Conservation (phyloP, 2,888 invertebrate genomes). For the Epirrita christyi region DNA sequence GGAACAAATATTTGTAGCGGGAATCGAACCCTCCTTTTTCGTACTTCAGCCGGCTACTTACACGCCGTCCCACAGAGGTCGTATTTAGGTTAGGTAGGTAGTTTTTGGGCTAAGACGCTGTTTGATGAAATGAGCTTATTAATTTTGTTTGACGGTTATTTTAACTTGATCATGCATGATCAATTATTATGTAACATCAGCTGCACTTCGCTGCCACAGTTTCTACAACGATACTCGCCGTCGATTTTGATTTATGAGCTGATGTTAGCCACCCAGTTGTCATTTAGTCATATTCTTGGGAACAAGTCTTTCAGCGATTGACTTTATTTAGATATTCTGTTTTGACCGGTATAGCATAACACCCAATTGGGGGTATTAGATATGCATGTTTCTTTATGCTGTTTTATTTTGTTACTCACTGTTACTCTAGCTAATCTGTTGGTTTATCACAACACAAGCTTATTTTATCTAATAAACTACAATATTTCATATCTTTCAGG, state of each 20-base stretch:
- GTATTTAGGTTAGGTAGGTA: no score
- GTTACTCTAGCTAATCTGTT: not conserved
- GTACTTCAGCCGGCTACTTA: no score
- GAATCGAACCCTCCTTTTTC: no score
- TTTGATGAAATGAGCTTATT: not conserved
- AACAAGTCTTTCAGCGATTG: not conserved
- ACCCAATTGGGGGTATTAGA: not conserved
- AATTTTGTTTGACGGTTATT: not conserved
- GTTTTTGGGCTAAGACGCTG: no score
- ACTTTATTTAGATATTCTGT: not conserved
- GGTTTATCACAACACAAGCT: not conserved
- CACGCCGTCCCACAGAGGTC: no score
- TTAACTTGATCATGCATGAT: not conserved
- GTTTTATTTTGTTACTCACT: not conserved
- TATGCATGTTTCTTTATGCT: not conserved
- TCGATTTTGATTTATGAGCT: no score
- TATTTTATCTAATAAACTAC: not conserved
- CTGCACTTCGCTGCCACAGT: not conserved
- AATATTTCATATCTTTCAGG: constrained; percentile 7
- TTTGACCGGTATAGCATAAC: not conserved
- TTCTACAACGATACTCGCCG: not conserved
- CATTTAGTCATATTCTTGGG: not conserved
- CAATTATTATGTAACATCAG: not conserved
- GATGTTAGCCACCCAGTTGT: not conserved
- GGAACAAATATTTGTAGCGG: no score